Evolutionary conservation across 2,888 invertebrate species (phyloP), one percentile per base, ranked within the genome.

Genomic region (Cryptocephalus primarius): DNA sequence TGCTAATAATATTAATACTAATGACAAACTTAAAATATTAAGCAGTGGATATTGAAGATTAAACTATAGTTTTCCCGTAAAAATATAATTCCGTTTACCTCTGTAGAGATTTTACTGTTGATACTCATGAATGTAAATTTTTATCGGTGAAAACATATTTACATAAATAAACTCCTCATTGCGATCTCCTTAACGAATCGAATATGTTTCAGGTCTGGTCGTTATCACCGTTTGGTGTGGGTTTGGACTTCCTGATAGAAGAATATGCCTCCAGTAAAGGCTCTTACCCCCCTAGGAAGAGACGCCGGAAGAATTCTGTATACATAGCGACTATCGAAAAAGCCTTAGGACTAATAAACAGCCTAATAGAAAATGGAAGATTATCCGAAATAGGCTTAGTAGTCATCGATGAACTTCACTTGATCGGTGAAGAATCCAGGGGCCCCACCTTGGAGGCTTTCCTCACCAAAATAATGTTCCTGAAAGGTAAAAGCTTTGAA

Each of bases 321-420:
- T 97, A 85, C 62, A 78, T 97, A 39, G 91, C 91, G 1, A 97
- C 97, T 0, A 93, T 96, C 51, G 97, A 99, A 71, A 96, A 96
- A 69, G 93, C 88, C 4, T 76, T 88, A 42, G 84, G 87, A 8
- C 69, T 99, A 4, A 70, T 95, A 12, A 85, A 92, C 63, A 88
- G 88, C 66, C 73, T 97, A 31, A 83, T 93, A 52, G 92, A 94
- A 63, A 70, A 75, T 32, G 74, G 79, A 9, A 74, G 92, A 49
- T 71, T 91, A 9, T 72, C 81, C 39, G 86, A 86, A 67, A 72
- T 94, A 43, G 92, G 93, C 1, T 71, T 95, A 38, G 74, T 84
- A 53, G 82, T 84, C 57, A 78, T 96, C 1, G 97, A 97, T 72
- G 97, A 97, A 68, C 67, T 91, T 42, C 97, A 97, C 75, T 79